These are phyloP conservation scores for Papilio dardanus DNA, from an alignment of 1,140 invertebrate genomes.

Conservation along the genomic window DNA sequence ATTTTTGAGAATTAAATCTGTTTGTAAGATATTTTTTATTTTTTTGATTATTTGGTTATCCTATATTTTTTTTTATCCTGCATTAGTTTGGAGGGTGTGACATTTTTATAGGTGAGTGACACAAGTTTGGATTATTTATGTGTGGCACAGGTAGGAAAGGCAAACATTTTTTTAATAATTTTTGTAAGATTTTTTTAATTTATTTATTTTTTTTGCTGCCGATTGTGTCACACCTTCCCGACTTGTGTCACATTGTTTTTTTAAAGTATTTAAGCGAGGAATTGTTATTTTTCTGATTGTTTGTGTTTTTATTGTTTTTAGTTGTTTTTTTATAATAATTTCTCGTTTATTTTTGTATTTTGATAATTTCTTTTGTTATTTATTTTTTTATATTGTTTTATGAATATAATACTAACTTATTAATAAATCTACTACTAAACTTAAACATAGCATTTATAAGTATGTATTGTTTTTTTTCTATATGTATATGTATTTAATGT, in stretches of 20 bases:
- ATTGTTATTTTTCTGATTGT: slow-evolving; percentile 32
- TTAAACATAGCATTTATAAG: no score
- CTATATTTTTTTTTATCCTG: slow-evolving; percentile 37
- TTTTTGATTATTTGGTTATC: slow-evolving; percentile 38
- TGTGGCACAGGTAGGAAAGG: slow-evolving; percentile 81
- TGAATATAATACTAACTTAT: no score
- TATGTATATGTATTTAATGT: neutral
- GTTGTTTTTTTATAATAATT: slow-evolving; percentile 25
- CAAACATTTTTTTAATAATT: slow-evolving; percentile 36
- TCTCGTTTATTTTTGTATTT: slow-evolving; percentile 16
- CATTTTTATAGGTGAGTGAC: slow-evolving; percentile 72
- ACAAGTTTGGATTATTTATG: slow-evolving; percentile 73
- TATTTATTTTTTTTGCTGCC: slow-evolving; percentile 40
- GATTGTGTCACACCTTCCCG: slow-evolving; percentile 79
- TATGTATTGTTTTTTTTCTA: neutral
- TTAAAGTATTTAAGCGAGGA: slow-evolving; percentile 38
- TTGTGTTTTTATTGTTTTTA: slow-evolving; percentile 27
- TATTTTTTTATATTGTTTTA: neutral
- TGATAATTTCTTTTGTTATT: neutral
- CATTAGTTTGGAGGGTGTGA: slow-evolving; percentile 39
- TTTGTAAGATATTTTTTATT: slow-evolving; percentile 42
- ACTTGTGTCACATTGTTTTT: slow-evolving; percentile 77
- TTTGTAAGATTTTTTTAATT: slow-evolving; percentile 37
- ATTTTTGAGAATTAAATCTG: slow-evolving; percentile 32
- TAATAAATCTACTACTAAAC: no score